Percentiles rank a stretch among this genome's conserved stretches.
These are phyloP conservation scores for Lophura nycthemera DNA, from an alignment of 2,113 vertebrate genomes.

Conservation along the genomic window DNA sequence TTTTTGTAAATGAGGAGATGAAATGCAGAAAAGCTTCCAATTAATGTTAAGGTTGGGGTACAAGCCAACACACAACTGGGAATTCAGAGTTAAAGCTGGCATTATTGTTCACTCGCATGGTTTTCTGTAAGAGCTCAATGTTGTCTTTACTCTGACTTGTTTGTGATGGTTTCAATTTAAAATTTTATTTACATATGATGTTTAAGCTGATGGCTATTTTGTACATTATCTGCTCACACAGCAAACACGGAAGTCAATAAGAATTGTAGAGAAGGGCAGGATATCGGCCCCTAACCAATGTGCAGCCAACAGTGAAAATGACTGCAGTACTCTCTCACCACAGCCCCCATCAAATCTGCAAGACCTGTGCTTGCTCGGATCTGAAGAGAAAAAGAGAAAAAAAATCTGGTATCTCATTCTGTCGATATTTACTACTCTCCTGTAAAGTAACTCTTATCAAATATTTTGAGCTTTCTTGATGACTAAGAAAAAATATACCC, in stretches of 20 bases:
- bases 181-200: constrained; percentile 31
- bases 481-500: constrained; percentile 34
- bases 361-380: not conserved
- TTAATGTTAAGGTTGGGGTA: constrained; percentile 58
- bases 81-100: constrained; percentile 33
- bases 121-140: not conserved
- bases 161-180: constrained; percentile 2
- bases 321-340: not conserved
- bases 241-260: not conserved
- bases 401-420: not conserved
- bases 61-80: not conserved
- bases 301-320: not conserved
- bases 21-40: constrained; percentile 58
- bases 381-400: not conserved
- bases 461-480: constrained; percentile 55
- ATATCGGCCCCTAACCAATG: not conserved
- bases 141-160: constrained; percentile 11
- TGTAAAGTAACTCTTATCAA: constrained; percentile 44
- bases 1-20: constrained; percentile 62
- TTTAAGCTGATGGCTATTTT: constrained; percentile 33
- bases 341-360: not conserved
- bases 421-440: constrained; percentile 22
- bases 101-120: not conserved
- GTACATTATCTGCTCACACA: constrained; percentile 20
- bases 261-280: not conserved